phyloP scores from a whole-genome alignment of 1,140 invertebrate genomes.

The Drosophila novamexicana region DNA sequence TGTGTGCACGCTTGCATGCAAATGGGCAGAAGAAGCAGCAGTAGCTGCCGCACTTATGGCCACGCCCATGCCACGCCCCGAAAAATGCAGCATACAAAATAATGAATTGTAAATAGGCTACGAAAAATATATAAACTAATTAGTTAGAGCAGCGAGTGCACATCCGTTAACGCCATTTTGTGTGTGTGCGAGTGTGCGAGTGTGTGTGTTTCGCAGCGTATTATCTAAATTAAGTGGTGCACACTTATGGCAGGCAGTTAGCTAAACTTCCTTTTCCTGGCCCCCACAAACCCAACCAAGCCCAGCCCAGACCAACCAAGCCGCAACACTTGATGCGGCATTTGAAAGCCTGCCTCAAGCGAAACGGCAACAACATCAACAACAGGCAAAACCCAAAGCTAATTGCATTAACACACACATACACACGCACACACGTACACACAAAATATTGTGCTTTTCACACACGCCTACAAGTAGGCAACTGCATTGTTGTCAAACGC shows the following conservation, averaged over 20 bases:
- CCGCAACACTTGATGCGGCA: slow-evolving; percentile 36
- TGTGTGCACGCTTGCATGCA: slow-evolving; percentile 44
- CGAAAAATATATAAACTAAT: slow-evolving; percentile 75
- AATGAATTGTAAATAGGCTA: slow-evolving; percentile 69
- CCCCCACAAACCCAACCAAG: slow-evolving; percentile 4
- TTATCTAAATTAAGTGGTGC: slow-evolving; percentile 80
- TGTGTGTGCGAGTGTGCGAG: slow-evolving; percentile 12
- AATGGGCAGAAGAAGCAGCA: slow-evolving; percentile 41
- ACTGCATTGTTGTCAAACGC: slow-evolving; percentile 59
- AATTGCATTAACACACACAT: slow-evolving; percentile 68
- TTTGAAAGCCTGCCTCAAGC: slow-evolving; percentile 68
- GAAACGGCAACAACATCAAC: slow-evolving; percentile 21
- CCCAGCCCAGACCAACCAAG: slow-evolving; percentile 1
- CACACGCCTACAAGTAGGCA: slow-evolving; percentile 48
- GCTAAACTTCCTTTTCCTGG: slow-evolving; percentile 76
- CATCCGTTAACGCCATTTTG: slow-evolving; percentile 64
- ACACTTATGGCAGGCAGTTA: slow-evolving; percentile 48
- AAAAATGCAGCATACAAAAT: slow-evolving; percentile 17
- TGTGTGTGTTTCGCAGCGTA: slow-evolving; percentile 43
- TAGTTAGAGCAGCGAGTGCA: slow-evolving; percentile 63
- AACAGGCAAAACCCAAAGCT: slow-evolving; percentile 58
- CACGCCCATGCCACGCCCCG: slow-evolving; percentile 14
- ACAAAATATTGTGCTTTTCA: slow-evolving; percentile 41
- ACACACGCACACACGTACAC: not conserved
- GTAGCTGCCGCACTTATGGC: not conserved